Base-by-base conservation (phyloP, 2,797 vertebrate species). In the Linurgus olivaceus region DNA sequence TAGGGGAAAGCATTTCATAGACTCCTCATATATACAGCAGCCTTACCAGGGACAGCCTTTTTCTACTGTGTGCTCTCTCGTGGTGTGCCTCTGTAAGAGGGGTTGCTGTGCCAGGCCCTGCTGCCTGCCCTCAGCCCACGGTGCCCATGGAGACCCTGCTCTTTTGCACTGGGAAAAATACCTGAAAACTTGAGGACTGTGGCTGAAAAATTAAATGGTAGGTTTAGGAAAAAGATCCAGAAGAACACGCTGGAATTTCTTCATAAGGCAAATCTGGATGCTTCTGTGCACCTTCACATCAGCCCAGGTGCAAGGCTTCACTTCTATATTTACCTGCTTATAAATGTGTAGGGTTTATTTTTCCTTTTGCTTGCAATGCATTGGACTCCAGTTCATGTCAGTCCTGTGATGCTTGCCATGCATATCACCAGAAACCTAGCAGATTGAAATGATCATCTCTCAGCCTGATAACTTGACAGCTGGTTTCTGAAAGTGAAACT, bases 401-500 rank as follows among this genome's bases (percentile, higher is more conserved):
- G 55, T 37, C 33, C 45, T 35, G 16, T 40, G 62, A n/a, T 45
- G 31, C 40, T 71, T 80, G 68, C 17, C 63, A 21, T 0, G 0
- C 0, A 0, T 21, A 40, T 44, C 33, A n/a, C 35, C 0, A 0
- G 81, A 86, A 92, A 40, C 20, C 12, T 24, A 55, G 12, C 40
- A 78, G 79, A 77, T 18, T 83, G 55, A 63, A 93, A n/a, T 2
- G 0, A 59, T 79, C 78, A 45, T 66, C 40, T 91, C 80, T 87
- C 75, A 68, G 35, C 61, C 66, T 54, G 45, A 21, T 26, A 65
- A 68, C 61, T 45, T 72, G 78, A 62, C n/a, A 81, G 29, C 19
- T 72, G 40, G 7, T 66, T 93, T 94, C 66, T 88, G 87, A 94
- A 95, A 86, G 79, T 28, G 82, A 81, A 96, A 84, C 73, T 91